Evolutionary conservation across 1,140 invertebrate genomes (phyloP).

Genomic region (Meloidogyne hapla): DNA sequence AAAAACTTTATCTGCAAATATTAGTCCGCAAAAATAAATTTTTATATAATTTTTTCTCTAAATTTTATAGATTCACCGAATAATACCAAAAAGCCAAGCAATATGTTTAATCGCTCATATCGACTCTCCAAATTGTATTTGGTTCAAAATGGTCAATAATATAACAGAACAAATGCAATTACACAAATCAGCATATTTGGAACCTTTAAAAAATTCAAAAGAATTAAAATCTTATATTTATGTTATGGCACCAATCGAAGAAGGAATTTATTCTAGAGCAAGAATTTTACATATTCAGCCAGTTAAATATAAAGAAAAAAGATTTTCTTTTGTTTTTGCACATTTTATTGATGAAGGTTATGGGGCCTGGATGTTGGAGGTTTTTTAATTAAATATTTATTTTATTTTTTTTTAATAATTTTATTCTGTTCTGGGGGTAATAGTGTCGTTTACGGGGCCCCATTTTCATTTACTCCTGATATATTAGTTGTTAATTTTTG

Average conservation of each 20-base stretch:
- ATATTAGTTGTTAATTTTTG: too few relatives aligned
- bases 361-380: constrained; percentile 29
- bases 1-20: too few relatives aligned
- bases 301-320: neutral
- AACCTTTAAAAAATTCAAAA: neutral
- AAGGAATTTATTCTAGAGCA: constrained; percentile 31
- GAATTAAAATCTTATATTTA: constrained; percentile 22
- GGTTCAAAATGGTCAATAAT: constrained; percentile 39
- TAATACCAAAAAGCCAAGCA: constrained; percentile 14
- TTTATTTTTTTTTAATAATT: too few relatives aligned
- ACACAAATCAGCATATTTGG: neutral
- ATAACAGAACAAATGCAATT: constrained; percentile 35
- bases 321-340: constrained; percentile 19
- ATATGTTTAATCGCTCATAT: constrained; percentile 30
- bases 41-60: neutral
- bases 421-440: too few relatives aligned
- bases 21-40: constrained; percentile 4
- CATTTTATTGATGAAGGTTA: constrained; percentile 39
- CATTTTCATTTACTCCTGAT: too few relatives aligned
- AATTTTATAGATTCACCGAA: constrained; percentile 44
- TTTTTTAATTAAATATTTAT: too few relatives aligned
- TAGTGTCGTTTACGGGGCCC: too few relatives aligned
- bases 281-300: constrained; percentile 13
- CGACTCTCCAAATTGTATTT: constrained; percentile 37
- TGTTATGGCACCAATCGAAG: constrained; percentile 38